These are phyloP conservation scores for Chirona hameri DNA, from an alignment of 2,888 invertebrate genomes.

Conservation along the genomic window DNA sequence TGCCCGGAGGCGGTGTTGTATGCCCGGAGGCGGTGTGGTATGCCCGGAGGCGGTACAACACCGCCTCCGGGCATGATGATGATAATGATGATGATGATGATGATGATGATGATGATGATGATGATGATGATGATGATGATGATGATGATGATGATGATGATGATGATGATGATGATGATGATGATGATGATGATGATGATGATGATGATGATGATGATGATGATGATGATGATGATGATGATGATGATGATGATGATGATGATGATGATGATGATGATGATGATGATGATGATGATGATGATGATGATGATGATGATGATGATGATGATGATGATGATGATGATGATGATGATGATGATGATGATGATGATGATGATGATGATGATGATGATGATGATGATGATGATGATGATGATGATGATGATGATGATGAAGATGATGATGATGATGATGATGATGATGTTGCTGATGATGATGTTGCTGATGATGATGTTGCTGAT, in stretches of 20 bases:
- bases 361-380: constrained; percentile 1
- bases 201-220: constrained; percentile 5
- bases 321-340: neutral
- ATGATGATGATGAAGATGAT: constrained; percentile 7
- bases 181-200: constrained; percentile 10
- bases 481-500: no score
- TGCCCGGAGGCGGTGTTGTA: no score
- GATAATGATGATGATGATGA: constrained; percentile 4
- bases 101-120: constrained; percentile 11
- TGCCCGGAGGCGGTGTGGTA: no score
- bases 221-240: constrained; percentile 9
- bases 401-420: neutral
- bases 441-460: neutral
- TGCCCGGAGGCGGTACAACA: no score
- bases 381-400: neutral
- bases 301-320: neutral
- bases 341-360: neutral
- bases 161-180: neutral
- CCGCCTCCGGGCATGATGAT: no score
- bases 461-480: no score
- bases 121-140: constrained; percentile 13
- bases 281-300: neutral
- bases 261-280: neutral
- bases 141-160: constrained; percentile 9
- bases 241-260: neutral